A percentile compares a stretch with the other conserved stretches of the same genome.
Conservation (phyloP, 2,888 invertebrate genomes). For the Alsophila aescularia region DNA sequence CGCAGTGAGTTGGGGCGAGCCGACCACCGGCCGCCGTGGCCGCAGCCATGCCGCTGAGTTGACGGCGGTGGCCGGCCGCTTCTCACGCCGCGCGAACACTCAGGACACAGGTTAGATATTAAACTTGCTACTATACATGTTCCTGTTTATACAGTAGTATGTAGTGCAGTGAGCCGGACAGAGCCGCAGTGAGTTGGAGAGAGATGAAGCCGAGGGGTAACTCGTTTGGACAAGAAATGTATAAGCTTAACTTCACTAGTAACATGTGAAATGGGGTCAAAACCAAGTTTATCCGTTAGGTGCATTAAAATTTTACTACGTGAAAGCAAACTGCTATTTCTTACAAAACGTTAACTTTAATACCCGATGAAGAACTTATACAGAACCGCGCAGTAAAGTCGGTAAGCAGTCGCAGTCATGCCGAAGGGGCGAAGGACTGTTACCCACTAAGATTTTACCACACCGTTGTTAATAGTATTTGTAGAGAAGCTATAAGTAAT, state of each 20-base stretch:
- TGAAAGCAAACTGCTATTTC: not conserved
- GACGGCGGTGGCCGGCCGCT: conserved; percentile 78
- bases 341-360: not conserved
- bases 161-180: too few species aligned
- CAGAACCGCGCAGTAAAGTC: not conserved
- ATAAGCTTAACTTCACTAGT: too few species aligned
- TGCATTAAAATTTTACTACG: too few species aligned
- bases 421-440: not conserved
- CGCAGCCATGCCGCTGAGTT: conserved; percentile 74
- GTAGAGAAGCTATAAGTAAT: too few species aligned
- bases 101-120: conserved; percentile 62
- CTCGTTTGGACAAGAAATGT: too few species aligned
- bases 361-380: conserved; percentile 3
- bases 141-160: too few species aligned
- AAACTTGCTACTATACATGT: not conserved
- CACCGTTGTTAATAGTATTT: too few species aligned
- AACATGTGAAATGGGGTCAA: too few species aligned
- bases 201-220: too few species aligned
- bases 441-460: not conserved
- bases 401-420: not conserved
- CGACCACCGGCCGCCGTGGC: conserved; percentile 48
- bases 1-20: conserved; percentile 45
- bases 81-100: conserved; percentile 74
- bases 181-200: too few species aligned
- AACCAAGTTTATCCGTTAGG: too few species aligned